phyloP scores from a whole-genome alignment of 2,888 invertebrate genomes.

The Adelognathus sp. region DNA sequence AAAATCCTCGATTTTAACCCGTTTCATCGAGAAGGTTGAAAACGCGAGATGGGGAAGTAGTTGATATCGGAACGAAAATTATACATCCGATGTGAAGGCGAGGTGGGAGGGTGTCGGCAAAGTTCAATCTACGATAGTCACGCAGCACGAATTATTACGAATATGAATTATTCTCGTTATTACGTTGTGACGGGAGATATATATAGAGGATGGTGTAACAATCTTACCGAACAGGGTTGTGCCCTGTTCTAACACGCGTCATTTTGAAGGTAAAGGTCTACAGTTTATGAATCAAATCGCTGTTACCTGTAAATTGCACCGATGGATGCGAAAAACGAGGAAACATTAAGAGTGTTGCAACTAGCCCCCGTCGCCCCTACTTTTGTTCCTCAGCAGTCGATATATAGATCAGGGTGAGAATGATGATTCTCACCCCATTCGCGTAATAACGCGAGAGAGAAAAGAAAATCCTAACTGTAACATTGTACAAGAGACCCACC shows the following conservation, averaged over 20 bases:
- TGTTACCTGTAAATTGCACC: no score
- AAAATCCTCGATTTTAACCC: no score
- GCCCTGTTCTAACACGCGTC: neutral
- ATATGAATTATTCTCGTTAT: slow-evolving; percentile 46
- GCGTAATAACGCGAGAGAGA: neutral
- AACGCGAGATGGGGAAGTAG: slow-evolving; percentile 33
- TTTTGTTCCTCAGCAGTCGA: slow-evolving; percentile 11
- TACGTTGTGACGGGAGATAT: slow-evolving; percentile 29
- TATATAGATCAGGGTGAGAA: neutral
- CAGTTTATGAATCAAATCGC: no score
- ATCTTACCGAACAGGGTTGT: neutral
- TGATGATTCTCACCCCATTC: neutral
- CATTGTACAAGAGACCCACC: neutral
- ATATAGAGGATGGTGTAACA: neutral
- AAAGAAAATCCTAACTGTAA: no score
- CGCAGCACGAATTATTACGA: slow-evolving; percentile 48
- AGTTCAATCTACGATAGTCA: slow-evolving; percentile 46
- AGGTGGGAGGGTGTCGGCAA: slow-evolving; percentile 8
- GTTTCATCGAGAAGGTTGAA: neutral
- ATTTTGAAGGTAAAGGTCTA: neutral
- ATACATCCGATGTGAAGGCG: neutral
- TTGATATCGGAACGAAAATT: slow-evolving; percentile 31
- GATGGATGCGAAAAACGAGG: no score
- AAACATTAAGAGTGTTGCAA: no score
- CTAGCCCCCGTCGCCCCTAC: neutral